Base-by-base conservation (phyloP, 2,797 vertebrate genomes). In the Luscinia luscinia region DNA sequence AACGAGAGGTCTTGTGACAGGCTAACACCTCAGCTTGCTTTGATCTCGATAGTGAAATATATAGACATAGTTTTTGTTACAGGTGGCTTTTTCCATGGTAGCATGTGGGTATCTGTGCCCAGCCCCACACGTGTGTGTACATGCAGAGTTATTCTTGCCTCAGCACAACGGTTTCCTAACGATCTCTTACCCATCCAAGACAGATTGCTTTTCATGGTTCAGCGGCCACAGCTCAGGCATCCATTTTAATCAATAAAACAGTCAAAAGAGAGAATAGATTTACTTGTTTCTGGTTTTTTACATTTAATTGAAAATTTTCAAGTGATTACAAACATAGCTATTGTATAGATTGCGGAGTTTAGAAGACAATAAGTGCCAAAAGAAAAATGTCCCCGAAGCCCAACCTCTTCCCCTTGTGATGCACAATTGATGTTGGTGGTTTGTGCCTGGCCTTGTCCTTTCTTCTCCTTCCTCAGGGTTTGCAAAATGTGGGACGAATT, bases 131-230 rank as follows among this genome's bases (percentile, higher is more conserved):
- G 92, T 93, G 90, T 94, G 84, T 89, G 87, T 64, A 61, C 83
- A 92, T 52, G 95, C 94, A 89, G 63, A 91, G 91, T 94, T 91
- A 97, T 97, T 96, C 97, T 97, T 97, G 95, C 96, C 96, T 96
- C 96, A 94, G 95, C 97, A 95, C 96, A 97, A 93, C 46, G 89
- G 97, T 97, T 98, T 97, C 97, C 97, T 98, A 98, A 98, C 92
- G 97, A 98, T 98, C 97, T 96, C 97, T 97, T 98, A 97, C 96
- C 97, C 97, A 96, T 97, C 97, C 96, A 97, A 98, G 97, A 98
- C 97, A 97, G 98, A 98, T 98, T 98, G 98, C 97, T 98, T 98
- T 98, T 98, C 97, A 98, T 83, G 97, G 97, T 98, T 98, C 97
- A 97, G 97, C 34, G 74, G 96, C 58, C 61, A n/a, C 96, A 93